These are phyloP conservation scores for Cheilosia scutellata DNA, from an alignment of 2,888 invertebrate species.

Conservation along the genomic window DNA sequence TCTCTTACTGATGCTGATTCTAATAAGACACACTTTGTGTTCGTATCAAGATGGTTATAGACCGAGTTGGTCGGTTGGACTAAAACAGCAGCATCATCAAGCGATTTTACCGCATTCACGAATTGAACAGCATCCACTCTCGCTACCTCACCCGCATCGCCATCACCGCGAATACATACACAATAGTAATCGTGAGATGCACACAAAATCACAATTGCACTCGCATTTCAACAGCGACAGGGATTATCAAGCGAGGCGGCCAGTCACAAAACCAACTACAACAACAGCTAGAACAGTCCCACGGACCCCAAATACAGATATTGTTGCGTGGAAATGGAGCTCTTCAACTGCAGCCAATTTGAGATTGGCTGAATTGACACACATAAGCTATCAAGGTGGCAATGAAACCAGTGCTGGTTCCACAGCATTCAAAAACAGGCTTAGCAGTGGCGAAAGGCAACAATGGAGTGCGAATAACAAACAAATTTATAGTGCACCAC, in stretches of 20 bases:
- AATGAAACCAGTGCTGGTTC: slow-evolving; percentile 52
- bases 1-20: slow-evolving; percentile 46
- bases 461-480: slow-evolving; percentile 54
- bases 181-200: slow-evolving; percentile 59
- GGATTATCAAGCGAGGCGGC: slow-evolving; percentile 32
- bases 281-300: slow-evolving; percentile 12
- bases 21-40: slow-evolving; percentile 46
- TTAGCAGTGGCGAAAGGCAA: slow-evolving; percentile 32
- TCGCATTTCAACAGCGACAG: slow-evolving; percentile 36
- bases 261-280: slow-evolving; percentile 14
- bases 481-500: slow-evolving; percentile 40
- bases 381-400: slow-evolving; percentile 35
- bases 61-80: slow-evolving; percentile 5
- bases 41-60: slow-evolving; percentile 32
- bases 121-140: slow-evolving; percentile 15
- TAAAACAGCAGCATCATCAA: slow-evolving; percentile 32
- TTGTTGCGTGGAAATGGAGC: slow-evolving; percentile 50
- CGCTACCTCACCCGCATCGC: slow-evolving; percentile 43
- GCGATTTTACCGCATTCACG: slow-evolving; percentile 20
- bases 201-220: slow-evolving; percentile 50
- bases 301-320: slow-evolving; percentile 1
- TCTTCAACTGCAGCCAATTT: slow-evolving; percentile 33
- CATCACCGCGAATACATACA: slow-evolving; percentile 54
- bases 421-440: slow-evolving; percentile 50
- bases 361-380: slow-evolving; percentile 46